Conservation (phyloP, 1,140 invertebrate species). For the Theocolax elegans region DNA sequence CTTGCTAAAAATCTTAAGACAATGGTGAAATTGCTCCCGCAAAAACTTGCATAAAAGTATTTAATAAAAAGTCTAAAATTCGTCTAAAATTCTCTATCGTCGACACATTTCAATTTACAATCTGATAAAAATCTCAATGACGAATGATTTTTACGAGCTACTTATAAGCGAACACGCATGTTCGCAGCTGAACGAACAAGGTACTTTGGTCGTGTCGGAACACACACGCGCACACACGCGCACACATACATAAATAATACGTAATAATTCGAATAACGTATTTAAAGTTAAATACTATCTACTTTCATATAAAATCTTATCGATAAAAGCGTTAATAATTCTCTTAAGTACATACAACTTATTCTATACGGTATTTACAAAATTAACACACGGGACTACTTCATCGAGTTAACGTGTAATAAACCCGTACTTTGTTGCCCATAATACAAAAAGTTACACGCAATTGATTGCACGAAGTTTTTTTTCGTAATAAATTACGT, state of each 20-base stretch:
- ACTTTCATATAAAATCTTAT: constrained; percentile 57
- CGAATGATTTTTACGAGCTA: constrained; percentile 8
- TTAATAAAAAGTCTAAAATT: constrained; percentile 32
- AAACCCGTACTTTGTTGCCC: neutral
- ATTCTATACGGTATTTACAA: constrained; percentile 57
- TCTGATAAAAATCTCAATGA: constrained; percentile 35
- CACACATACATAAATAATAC: constrained; percentile 2
- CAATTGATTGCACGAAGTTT: constrained; percentile 10
- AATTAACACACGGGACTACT: constrained; percentile 52
- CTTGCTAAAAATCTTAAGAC: constrained; percentile 38
- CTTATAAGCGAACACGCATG: constrained; percentile 15
- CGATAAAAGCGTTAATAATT: constrained; percentile 54
- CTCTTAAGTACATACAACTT: constrained; percentile 45
- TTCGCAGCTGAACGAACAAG: constrained; percentile 20
- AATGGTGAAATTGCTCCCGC: constrained; percentile 20
- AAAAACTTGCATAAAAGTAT: constrained; percentile 12
- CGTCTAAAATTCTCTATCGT: constrained; percentile 32
- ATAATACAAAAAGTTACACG: constrained; percentile 18
- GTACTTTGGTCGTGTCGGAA: constrained; percentile 63
- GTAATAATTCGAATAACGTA: constrained; percentile 45
- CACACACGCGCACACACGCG: constrained; percentile 39
- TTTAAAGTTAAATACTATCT: constrained; percentile 52
- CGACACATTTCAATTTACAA: constrained; percentile 17
- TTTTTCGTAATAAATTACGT: constrained; percentile 20
- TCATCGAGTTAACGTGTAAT: constrained; percentile 11